These are phyloP conservation scores for Odontocerum albicorne DNA, from an alignment of 2,888 invertebrate genomes.

Conservation along the genomic window DNA sequence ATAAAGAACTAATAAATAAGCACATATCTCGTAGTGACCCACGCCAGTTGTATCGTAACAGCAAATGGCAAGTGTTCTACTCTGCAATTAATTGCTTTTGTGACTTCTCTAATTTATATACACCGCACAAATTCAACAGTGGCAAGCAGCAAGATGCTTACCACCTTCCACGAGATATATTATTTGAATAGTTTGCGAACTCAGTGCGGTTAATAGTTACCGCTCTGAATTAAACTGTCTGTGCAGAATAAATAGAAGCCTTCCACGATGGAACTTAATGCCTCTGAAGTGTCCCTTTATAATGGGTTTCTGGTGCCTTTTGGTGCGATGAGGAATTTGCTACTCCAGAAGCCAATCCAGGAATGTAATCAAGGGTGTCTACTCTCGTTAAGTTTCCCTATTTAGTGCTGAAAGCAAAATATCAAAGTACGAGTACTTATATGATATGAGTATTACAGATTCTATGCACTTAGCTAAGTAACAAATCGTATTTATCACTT, in stretches of 20 bases:
- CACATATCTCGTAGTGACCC: too few relatives aligned
- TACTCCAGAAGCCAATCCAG: not conserved
- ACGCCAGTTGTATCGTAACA: too few relatives aligned
- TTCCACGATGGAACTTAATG: not conserved
- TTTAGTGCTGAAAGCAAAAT: too few relatives aligned
- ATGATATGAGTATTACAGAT: too few relatives aligned
- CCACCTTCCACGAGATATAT: slow-evolving; percentile 11
- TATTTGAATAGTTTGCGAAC: slow-evolving; percentile 18
- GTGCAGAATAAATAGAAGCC: slow-evolving; percentile 1
- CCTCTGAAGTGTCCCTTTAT: not conserved
- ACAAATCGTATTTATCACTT: too few relatives aligned
- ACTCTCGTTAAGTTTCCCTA: too few relatives aligned
- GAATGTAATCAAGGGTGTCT: not conserved
- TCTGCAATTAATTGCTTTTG: not conserved
- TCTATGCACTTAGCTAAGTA: too few relatives aligned
- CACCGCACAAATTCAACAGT: not conserved
- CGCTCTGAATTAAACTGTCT: slow-evolving; percentile 12
- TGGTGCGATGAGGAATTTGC: not conserved
- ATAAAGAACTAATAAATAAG: too few relatives aligned
- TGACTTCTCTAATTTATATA: not conserved
- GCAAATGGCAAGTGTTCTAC: too few relatives aligned
- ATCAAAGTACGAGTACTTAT: too few relatives aligned
- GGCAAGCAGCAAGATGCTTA: not conserved
- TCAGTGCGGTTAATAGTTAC: slow-evolving; percentile 22
- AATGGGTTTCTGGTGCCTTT: not conserved